These are phyloP conservation scores for Coremacera marginata DNA, from an alignment of 2,888 invertebrate genomes.

Conservation along the genomic window DNA sequence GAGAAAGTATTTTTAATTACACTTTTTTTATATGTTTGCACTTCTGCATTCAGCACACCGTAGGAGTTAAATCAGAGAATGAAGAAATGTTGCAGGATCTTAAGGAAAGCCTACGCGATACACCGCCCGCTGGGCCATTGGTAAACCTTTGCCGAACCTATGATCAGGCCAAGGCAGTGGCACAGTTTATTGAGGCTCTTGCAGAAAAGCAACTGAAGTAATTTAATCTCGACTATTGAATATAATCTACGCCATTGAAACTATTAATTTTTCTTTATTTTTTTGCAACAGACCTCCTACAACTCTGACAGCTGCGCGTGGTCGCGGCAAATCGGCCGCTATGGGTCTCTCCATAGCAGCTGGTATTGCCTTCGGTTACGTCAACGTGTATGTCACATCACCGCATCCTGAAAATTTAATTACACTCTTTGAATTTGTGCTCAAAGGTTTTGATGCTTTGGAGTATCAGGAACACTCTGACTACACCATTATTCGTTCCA, in stretches of 20 bases:
- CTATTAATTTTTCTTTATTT: background rate
- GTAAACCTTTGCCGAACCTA: conserved; percentile 91
- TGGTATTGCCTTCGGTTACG: conserved; percentile 83
- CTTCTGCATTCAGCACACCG: conserved; percentile 58
- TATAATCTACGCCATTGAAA: too few relatives aligned
- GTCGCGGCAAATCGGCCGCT: conserved; percentile 98
- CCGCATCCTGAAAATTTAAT: conserved; percentile 98
- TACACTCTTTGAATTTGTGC: conserved; percentile 96
- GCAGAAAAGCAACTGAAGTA: conserved; percentile 86
- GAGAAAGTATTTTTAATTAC: too few relatives aligned
- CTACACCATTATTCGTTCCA: conserved; percentile 93
- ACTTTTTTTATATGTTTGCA: too few relatives aligned
- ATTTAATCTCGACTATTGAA: too few relatives aligned
- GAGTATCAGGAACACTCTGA: conserved; percentile 96
- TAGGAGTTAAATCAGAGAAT: conserved; percentile 66
- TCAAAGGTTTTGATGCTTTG: conserved; percentile 94
- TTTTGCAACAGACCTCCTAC: conserved; percentile 80
- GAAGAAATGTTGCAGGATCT: conserved; percentile 79
- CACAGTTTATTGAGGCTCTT: conserved; percentile 94
- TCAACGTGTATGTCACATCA: conserved; percentile 96
- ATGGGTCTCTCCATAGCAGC: conserved; percentile 92
- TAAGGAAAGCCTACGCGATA: conserved; percentile 86
- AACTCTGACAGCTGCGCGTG: conserved; percentile 94
- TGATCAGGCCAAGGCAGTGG: conserved; percentile 92
- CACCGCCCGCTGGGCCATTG: conserved; percentile 91